Evolutionary conservation across 2,113 vertebrate species (phyloP), one percentile per base, ranked within the genome.

Genomic region (Trachemys scripta): DNA sequence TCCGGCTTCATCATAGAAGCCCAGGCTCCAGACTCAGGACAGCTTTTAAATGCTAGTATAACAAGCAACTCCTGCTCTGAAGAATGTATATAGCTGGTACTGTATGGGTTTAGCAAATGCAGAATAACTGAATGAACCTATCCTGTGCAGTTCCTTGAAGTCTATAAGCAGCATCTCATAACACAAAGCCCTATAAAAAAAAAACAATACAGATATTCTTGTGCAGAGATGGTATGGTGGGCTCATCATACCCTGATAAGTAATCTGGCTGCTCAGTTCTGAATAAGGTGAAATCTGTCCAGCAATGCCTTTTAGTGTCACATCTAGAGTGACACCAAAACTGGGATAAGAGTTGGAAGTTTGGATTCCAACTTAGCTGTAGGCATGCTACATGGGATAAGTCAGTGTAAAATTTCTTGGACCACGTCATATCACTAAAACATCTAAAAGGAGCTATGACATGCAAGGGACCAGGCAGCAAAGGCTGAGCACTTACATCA

Each of bases 301-400:
- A 9, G 62, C 82, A 45, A 90, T 90, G 88, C 80, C 0, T 0
- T 54, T 82, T 2, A 0, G 0, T 0, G 0, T 91, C 57, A 87
- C 16, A 79, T 49, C 82, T 65, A 17, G 38, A 57, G 89, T 82
- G 81, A 80, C 35, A 1, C 47, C 54, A 54, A 94, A 96, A 88
- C 57, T 35, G 14, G 90, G 95, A 92, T 97, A 92, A 92, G 88
- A 87, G 85, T 92, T 96, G 94, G 88, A 90, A 82, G 92, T 47
- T n/a, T 72, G 35, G 35, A n/a, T 38, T 22, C n/a, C 65, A 22
- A n/a, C 8, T 38, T 38, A 35, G n/a, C 35, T 69, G 17, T 22
- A 69, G 85, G 80, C 83, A 87, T 79, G 19, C 29, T 53, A 84
- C 65, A 96, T 75, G 87, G 53, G 1, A 49, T 88, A 75, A 91